These are phyloP conservation scores for Lasioglossum lativentre DNA, from an alignment of 2,888 invertebrate species.

Conservation along the genomic window DNA sequence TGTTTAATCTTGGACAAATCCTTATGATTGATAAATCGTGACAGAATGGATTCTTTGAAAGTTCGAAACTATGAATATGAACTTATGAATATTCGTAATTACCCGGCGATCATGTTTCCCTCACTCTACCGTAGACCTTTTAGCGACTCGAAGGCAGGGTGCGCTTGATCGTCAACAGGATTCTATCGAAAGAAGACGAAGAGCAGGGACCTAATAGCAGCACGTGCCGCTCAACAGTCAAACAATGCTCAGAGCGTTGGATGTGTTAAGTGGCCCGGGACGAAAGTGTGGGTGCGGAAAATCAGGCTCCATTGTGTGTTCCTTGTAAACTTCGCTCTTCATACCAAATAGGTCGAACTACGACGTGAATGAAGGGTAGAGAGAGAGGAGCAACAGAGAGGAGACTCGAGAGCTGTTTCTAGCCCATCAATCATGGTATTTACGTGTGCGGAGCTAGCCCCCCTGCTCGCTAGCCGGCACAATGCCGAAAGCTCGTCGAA, in stretches of 20 bases:
- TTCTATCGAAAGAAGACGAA: constrained; percentile 14
- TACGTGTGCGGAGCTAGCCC: constrained; percentile 65
- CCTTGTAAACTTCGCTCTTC: constrained; percentile 71
- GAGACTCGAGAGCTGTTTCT: constrained; percentile 75
- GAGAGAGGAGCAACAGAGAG: constrained; percentile 32
- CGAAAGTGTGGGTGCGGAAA: constrained; percentile 56
- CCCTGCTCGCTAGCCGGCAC: constrained; percentile 62
- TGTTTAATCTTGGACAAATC: no score
- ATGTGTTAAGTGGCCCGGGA: constrained; percentile 66
- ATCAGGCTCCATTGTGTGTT: constrained; percentile 71
- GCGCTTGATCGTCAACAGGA: neutral
- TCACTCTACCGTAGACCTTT: neutral
- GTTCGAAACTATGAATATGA: no score
- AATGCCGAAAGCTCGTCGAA: constrained; percentile 73
- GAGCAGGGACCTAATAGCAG: constrained; percentile 24
- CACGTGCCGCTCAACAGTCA: constrained; percentile 66
- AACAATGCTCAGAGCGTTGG: constrained; percentile 63
- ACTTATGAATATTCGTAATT: neutral
- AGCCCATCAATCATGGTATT: constrained; percentile 80
- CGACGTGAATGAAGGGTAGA: constrained; percentile 27
- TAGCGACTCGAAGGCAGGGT: neutral
- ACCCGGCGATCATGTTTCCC: neutral
- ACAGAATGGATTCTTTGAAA: no score
- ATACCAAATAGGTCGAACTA: constrained; percentile 45
- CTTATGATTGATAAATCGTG: no score